Percentiles rank a stretch among this genome's conserved stretches.
These are phyloP conservation scores for Chymomyza caudatula DNA, from an alignment of 2,888 invertebrate species.

Conservation along the genomic window DNA sequence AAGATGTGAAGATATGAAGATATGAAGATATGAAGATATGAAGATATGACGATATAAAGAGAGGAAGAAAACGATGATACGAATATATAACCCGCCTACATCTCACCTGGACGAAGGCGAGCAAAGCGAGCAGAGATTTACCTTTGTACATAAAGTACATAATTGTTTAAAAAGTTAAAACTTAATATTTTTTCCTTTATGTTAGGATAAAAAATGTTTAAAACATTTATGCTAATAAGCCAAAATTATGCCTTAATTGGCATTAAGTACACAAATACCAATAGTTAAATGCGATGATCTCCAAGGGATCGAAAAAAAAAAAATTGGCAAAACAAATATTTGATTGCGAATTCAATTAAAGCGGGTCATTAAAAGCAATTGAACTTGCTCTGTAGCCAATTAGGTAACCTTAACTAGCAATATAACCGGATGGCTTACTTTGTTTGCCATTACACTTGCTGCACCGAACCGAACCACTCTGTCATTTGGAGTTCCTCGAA, in stretches of 20 bases:
- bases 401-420: not conserved
- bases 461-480: not conserved
- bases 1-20: no score
- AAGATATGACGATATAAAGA: no score
- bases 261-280: slow-evolving; percentile 39
- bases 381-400: slow-evolving; percentile 40
- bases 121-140: no score
- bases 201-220: no score
- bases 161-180: no score
- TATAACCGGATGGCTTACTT: not conserved
- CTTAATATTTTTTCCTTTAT: no score
- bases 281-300: not conserved
- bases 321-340: not conserved
- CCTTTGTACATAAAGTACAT: no score
- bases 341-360: slow-evolving; percentile 1
- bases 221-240: slow-evolving; percentile 29
- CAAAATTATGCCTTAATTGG: slow-evolving; percentile 63
- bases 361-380: slow-evolving; percentile 41
- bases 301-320: not conserved
- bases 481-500: not conserved
- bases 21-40: no score
- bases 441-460: not conserved
- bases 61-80: no score
- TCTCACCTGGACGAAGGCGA: no score
- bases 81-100: no score